Percentiles rank a stretch among this genome's conserved stretches.
phyloP scores from a whole-genome alignment of 1,140 invertebrate genomes.

The Drosophila orosa region DNA sequence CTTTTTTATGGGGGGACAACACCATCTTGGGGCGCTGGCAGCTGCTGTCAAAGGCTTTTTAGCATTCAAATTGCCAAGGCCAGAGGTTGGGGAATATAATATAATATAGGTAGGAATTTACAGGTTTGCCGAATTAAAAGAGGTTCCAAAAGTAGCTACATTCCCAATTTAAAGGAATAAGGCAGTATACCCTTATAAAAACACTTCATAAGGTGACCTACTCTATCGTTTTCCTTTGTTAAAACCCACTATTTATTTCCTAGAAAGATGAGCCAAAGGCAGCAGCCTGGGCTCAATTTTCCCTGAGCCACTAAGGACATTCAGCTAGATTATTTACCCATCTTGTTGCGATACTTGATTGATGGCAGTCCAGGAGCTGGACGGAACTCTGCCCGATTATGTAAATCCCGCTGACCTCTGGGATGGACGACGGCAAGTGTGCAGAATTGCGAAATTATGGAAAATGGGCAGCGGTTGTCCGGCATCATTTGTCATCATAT shows the following conservation, averaged over 20 bases:
- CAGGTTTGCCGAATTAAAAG: too few species aligned
- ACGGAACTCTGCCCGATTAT: slow-evolving; percentile 59
- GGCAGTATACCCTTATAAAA: background rate
- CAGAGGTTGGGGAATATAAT: background rate
- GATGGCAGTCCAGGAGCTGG: slow-evolving; percentile 37
- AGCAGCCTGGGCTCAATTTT: background rate
- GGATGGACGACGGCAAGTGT: slow-evolving; percentile 61
- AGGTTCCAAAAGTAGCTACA: too few species aligned
- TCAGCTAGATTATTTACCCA: slow-evolving; percentile 17
- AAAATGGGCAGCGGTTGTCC: slow-evolving; percentile 57
- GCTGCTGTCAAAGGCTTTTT: slow-evolving; percentile 16
- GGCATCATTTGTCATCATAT: slow-evolving; percentile 70
- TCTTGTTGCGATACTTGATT: slow-evolving; percentile 56
- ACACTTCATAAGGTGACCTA: background rate
- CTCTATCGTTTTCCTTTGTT: background rate
- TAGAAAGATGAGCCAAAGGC: background rate
- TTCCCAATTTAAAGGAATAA: background rate
- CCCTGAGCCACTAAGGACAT: background rate
- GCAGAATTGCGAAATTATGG: slow-evolving; percentile 74
- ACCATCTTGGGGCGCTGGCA: slow-evolving; percentile 31
- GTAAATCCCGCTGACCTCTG: slow-evolving; percentile 65
- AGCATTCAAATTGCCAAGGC: slow-evolving; percentile 12
- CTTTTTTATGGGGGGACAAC: slow-evolving; percentile 51
- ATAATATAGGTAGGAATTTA: background rate
- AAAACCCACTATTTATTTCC: background rate